Conservation (phyloP, 2,113 vertebrate species). For the Sceloporus tristichus region DNA sequence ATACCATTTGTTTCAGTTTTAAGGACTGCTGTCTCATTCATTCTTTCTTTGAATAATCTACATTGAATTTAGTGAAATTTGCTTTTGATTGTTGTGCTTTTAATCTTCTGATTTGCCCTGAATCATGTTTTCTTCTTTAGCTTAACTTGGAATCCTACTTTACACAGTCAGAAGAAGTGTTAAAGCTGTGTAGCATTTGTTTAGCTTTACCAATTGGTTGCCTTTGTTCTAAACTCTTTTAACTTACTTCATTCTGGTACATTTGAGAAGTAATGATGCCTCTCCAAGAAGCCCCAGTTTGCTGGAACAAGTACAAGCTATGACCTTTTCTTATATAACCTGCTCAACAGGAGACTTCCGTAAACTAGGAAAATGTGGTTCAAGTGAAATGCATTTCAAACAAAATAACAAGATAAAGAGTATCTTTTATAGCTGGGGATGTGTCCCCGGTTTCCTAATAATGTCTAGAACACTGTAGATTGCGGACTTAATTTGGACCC, state of each 20-base stretch:
- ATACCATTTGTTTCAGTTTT: constrained; percentile 32
- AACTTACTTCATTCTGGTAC: background rate
- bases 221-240: constrained; percentile 18
- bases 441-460: background rate
- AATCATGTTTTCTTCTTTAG: constrained; percentile 36
- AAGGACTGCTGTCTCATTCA: background rate
- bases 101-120: constrained; percentile 2
- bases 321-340: background rate
- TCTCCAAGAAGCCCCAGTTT: background rate
- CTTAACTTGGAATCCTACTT: background rate
- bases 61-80: background rate
- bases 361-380: background rate
- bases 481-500: no score
- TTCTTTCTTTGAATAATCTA: background rate
- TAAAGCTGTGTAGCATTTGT: constrained; percentile 30
- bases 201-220: background rate
- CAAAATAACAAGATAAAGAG: no score
- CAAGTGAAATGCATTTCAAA: background rate
- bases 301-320: background rate
- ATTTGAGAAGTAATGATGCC: background rate
- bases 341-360: background rate
- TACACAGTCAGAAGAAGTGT: constrained; percentile 6
- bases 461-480: background rate
- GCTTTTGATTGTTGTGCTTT: background rate
- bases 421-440: no score